Percentiles rank a stretch among this genome's conserved stretches.
phyloP scores from a whole-genome alignment of 1,140 invertebrate species.

The Trichonephila clavata region DNA sequence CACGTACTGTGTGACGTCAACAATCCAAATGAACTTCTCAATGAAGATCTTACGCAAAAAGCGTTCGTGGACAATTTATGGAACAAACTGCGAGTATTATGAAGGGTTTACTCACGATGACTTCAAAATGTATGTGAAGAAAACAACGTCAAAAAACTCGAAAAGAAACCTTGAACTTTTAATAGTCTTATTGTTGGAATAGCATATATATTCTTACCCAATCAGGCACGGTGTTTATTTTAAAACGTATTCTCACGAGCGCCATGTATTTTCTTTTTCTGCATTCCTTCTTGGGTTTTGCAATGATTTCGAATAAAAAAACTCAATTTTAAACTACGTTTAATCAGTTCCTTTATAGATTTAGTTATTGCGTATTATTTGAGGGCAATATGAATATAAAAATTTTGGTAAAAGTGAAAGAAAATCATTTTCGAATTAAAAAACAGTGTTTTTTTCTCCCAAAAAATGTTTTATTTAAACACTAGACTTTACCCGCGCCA shows the following conservation, averaged over 20 bases:
- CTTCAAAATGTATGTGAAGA: not conserved
- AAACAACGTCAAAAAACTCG: not conserved
- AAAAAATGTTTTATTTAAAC: no score
- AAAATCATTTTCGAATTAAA: no score
- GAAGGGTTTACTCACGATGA: slow-evolving; percentile 1
- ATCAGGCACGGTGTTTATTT: not conserved
- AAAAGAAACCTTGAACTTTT: not conserved
- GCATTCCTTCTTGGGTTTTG: not conserved
- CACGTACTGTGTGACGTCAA: not conserved
- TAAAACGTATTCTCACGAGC: not conserved
- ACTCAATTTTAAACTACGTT: not conserved
- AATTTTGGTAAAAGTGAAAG: no score
- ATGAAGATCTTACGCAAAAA: not conserved
- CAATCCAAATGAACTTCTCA: not conserved
- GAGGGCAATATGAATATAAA: no score
- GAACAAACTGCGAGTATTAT: not conserved
- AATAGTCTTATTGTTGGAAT: not conserved
- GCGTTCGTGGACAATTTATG: not conserved
- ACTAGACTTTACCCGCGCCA: no score
- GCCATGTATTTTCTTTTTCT: not conserved
- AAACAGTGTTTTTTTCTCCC: no score
- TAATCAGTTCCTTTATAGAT: not conserved
- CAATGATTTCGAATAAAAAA: not conserved
- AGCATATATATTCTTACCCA: not conserved
- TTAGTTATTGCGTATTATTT: no score